Base-by-base conservation (phyloP, 2,888 invertebrate species). In the Lottia gigantea region DNA sequence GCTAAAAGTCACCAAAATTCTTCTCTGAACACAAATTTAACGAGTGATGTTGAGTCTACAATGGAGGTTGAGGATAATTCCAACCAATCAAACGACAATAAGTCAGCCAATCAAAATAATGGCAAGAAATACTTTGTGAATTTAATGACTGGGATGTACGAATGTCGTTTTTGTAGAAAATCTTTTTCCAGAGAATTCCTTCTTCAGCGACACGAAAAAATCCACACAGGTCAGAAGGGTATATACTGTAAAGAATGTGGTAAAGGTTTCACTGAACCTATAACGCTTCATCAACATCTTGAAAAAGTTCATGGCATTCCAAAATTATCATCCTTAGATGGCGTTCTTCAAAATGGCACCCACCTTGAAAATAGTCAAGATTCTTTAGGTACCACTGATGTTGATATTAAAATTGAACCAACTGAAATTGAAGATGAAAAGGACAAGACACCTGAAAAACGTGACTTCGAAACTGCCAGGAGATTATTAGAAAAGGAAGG, bases 221-320 rank as follows among this genome's bases (percentile, higher is more conserved):
- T 88, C 62, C 89, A 89, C 74, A 88, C 86, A 19, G 87, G 87
- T 40, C 85, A 86, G 66, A 86, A 86, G 72, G 84, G 85, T 7
- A 88, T 88, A 71, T 85, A 82, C 73, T 87, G 88, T 75, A 82
- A 83, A 70, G 82, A 84, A 62, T 88, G 89, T 78, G 87, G 88
- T 15, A 81, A 84, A 67, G 87, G 87, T n/a, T 89, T 89, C 74
- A 85, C 83, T 63, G 88, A 88, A 71, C 81, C 84, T 47, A 77
- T 86, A 26, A 88, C 87, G 71, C 80, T 89, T 47, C 83, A 87
- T 46, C 85, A 87, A 63, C 89, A 89, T 76, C 85, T 88, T 46
- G 77, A 85, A 72, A 81, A 86, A 16, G 88, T 87, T 68, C 88
- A 88, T 74, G 64, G 64, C 40, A 65, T 31, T 19, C 46, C 65